Evolutionary conservation across 2,888 invertebrate species (phyloP).

Genomic region (Xanthia togata): DNA sequence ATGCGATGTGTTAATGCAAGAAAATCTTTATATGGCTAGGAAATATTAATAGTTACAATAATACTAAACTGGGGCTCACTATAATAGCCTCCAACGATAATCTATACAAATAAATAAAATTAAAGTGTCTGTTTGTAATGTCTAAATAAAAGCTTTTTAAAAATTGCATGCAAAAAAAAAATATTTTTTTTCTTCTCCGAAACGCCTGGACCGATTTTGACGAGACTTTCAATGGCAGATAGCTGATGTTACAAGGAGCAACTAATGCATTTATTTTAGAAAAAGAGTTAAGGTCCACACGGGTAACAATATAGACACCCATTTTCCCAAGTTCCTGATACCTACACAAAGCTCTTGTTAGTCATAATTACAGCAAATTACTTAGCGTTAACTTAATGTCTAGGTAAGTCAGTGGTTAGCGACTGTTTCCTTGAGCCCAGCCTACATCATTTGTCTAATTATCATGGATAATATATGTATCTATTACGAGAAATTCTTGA

Average conservation of each 20-base stretch:
- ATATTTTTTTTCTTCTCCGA: no score
- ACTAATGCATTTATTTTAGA: no score
- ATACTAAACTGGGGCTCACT: not conserved
- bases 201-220: not conserved
- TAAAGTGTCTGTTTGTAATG: no score
- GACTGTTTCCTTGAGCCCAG: constrained; percentile 37
- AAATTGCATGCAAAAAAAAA: no score
- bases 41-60: constrained; percentile 22
- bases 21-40: constrained; percentile 37
- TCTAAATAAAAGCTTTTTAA: no score
- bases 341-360: not conserved
- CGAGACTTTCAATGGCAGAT: no score
- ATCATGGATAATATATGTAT: constrained; percentile 27
- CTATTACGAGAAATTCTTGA: constrained; percentile 47
- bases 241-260: no score
- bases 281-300: no score
- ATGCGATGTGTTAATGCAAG: constrained; percentile 31
- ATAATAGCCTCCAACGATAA: not conserved
- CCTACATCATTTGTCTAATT: constrained; percentile 32
- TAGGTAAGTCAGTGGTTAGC: not conserved
- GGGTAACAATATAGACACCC: not conserved
- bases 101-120: no score
- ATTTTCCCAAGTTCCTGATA: constrained; percentile 5
- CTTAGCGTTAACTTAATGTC: not conserved
- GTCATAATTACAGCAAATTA: constrained; percentile 27